Conservation (phyloP, 2,113 vertebrate species). For the Pelvicachromis taeniatus region DNA sequence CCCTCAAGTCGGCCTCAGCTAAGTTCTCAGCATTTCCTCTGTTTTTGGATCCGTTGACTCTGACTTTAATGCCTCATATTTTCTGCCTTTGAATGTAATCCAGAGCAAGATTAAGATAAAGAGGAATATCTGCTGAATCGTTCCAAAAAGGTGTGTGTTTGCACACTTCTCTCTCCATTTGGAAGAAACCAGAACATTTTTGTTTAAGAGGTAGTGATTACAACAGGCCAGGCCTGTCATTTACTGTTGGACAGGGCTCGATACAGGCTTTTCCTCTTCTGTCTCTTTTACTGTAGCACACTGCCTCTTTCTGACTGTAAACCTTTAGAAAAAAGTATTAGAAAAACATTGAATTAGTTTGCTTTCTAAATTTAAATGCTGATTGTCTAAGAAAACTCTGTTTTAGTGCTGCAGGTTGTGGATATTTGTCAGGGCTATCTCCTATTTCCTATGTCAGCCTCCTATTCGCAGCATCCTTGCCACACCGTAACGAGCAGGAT, state of each 20-base stretch:
- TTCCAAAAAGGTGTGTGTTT: conserved; percentile 13
- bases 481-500: neutral
- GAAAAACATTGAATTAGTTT: neutral
- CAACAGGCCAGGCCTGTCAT: conserved; percentile 51
- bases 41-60: neutral
- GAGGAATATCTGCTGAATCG: neutral
- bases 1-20: conserved; percentile 17
- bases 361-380: neutral
- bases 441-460: neutral
- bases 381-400: neutral
- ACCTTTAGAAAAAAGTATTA: neutral
- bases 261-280: conserved; percentile 16
- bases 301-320: neutral
- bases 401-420: neutral
- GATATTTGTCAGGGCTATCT: neutral
- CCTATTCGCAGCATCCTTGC: neutral
- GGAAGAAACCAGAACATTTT: conserved; percentile 32
- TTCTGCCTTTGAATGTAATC: neutral
- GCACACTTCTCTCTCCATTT: neutral
- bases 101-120: neutral
- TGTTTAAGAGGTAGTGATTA: conserved; percentile 57
- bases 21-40: neutral
- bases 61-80: neutral
- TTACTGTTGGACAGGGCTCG: conserved; percentile 35
- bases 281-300: conserved; percentile 14